Evolutionary conservation across 2,797 vertebrate species (phyloP).

Genomic region (Scomberomorus guttatus): DNA sequence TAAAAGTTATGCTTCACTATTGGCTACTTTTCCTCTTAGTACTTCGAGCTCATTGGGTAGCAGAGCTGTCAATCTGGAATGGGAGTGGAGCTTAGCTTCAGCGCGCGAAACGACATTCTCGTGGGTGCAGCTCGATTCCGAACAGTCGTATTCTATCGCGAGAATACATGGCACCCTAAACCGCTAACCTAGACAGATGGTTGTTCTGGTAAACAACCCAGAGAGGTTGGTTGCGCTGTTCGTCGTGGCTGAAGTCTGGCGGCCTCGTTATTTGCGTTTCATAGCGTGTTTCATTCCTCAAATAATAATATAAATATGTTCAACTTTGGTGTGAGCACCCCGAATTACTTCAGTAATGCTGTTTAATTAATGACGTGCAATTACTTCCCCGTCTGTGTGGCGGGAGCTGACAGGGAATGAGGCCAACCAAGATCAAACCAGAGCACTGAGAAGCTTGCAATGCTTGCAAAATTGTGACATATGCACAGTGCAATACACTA

Average conservation of each 20-base stretch:
- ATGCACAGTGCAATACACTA: neutral
- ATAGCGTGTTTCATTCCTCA: neutral
- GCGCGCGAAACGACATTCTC: constrained; percentile 90
- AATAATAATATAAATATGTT: neutral
- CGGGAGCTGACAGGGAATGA: constrained; percentile 29
- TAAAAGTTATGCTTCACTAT: constrained; percentile 40
- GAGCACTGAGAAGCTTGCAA: constrained; percentile 7
- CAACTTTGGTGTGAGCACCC: neutral
- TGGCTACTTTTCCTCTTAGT: constrained; percentile 40
- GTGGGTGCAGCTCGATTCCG: constrained; percentile 75
- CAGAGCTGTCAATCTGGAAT: constrained; percentile 55
- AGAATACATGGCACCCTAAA: constrained; percentile 54
- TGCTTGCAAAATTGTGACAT: neutral
- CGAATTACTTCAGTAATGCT: neutral
- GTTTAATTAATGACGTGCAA: constrained; percentile 17
- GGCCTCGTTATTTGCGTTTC: neutral
- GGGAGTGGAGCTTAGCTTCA: constrained; percentile 83
- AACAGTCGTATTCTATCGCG: constrained; percentile 81
- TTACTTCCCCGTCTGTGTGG: constrained; percentile 32
- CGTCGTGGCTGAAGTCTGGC: neutral
- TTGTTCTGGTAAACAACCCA: constrained; percentile 56
- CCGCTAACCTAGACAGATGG: constrained; percentile 45
- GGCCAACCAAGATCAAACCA: neutral
- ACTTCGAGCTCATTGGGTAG: constrained; percentile 57
- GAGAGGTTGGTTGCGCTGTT: neutral